A percentile compares a stretch with the other conserved stretches of the same genome.
Evolutionary conservation across 2,888 invertebrate genomes (phyloP).

Genomic region (Orchesella flavescens): DNA sequence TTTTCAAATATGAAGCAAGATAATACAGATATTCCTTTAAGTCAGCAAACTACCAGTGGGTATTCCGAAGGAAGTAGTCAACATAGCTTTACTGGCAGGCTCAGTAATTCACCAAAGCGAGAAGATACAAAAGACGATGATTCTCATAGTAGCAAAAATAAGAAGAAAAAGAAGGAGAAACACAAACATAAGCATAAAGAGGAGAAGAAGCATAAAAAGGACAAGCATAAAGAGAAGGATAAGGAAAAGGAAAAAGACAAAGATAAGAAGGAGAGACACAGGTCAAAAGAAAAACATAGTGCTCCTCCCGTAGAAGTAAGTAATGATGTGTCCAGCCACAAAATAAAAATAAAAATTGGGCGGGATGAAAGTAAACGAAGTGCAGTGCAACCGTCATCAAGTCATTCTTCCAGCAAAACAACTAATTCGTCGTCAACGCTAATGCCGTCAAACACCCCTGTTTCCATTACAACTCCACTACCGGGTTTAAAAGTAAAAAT

Average conservation of each 20-base stretch:
- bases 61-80: conserved; percentile 52
- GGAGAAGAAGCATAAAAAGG: conserved; percentile 65
- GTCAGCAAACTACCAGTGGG: conserved; percentile 33
- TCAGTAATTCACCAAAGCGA: conserved; percentile 53
- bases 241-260: conserved; percentile 62
- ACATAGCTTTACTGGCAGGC: conserved; percentile 54
- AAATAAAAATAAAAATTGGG: conserved; percentile 60
- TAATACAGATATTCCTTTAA: not conserved
- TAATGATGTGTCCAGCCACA: conserved; percentile 43
- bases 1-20: conserved; percentile 52
- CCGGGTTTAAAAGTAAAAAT: conserved; percentile 63
- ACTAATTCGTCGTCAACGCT: conserved; percentile 36
- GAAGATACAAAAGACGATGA: conserved; percentile 46
- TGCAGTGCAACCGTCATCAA: conserved; percentile 29
- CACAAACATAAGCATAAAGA: conserved; percentile 70
- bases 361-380: conserved; percentile 42
- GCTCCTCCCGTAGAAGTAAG: conserved; percentile 37
- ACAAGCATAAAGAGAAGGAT: conserved; percentile 65
- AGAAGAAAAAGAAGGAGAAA: conserved; percentile 67
- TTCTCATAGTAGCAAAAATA: conserved; percentile 58
- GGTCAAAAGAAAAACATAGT: conserved; percentile 33
- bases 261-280: conserved; percentile 50
- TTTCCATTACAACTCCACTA: conserved; percentile 1
- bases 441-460: not conserved
- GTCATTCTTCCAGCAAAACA: conserved; percentile 53